Evolutionary conservation across 2,113 vertebrate species (phyloP), one percentile per base, ranked within the genome.

Genomic region (Cyphomyrus discorhynchus): DNA sequence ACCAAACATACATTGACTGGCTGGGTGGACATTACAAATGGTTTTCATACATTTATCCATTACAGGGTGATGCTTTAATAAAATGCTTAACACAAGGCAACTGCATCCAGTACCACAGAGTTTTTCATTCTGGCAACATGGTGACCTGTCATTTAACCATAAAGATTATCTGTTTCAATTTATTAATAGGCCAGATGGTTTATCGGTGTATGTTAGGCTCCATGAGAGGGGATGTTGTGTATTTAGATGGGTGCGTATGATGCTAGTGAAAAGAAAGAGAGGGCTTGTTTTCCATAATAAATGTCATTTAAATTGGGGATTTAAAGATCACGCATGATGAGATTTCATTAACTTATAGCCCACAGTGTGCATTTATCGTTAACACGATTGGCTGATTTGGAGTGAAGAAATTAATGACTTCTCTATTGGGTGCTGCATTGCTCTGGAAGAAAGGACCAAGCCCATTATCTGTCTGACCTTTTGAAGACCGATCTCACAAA

Each of bases 281-380:
- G 74, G n/a, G 13, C 15, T 39, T 84, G 82, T 45, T 84, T 45
- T 84, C 42, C 9, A 46, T 84, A 47, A 46, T 42, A 84, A 46
- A 84, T 11, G 39, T 84, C 45, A n/a, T 24, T 84, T 46, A 24
- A 9, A 11, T 39, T 31, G 85, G 50, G 50, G 50, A 53, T 53
- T 87, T 87, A 53, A 87, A 53, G 85, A 87, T 87, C 49, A 87
- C 17, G 27, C 49, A 56, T 53, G 85, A 87, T 87, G 85, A 87
- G 49, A 87, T 53, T n/a, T 87, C 85, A 87, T 87, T 87, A 87
- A 87, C 85, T 87, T 47, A 27, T 19, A 53, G 85, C n/a, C 49
- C 50, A 53, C 49, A 53, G 85, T 35, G 50, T 52, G 50, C 50
- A 27, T 52, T 42, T 56, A 87, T 87, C 27, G n/a, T n/a, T 83